Percentiles rank a stretch among this genome's conserved stretches.
These are phyloP conservation scores for Trididemnum nubilum DNA, from an alignment of 23 tunicate species.

Conservation along the genomic window DNA sequence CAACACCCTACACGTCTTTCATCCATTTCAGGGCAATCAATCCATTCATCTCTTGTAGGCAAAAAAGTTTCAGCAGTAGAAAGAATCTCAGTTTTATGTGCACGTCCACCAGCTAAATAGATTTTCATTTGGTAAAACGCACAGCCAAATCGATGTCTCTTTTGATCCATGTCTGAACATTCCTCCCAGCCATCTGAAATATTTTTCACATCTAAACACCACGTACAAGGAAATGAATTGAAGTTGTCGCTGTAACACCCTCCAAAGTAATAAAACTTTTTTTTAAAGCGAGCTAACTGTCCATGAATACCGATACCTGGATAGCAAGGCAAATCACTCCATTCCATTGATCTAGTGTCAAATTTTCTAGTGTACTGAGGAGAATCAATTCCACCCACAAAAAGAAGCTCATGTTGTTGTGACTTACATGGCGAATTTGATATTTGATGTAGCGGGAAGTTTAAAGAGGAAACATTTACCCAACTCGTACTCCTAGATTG, in stretches of 20 bases:
- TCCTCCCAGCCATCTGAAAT: background rate
- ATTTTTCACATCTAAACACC: background rate
- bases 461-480: too few species aligned
- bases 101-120: background rate
- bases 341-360: background rate
- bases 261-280: background rate
- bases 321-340: background rate
- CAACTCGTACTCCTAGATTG: too few species aligned
- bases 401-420: background rate
- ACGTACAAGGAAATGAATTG: background rate
- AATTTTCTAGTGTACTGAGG: background rate
- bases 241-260: background rate
- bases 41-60: background rate
- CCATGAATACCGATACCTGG: background rate
- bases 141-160: constrained; percentile 6
- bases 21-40: constrained; percentile 3
- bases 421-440: too few species aligned
- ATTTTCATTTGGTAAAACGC: background rate
- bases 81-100: constrained; percentile 5
- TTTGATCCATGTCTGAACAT: background rate
- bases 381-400: background rate
- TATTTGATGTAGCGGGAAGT: too few species aligned
- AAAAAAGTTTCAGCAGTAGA: background rate
- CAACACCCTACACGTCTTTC: constrained; percentile 4
- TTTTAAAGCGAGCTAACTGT: background rate